These are phyloP conservation scores for Eupithecia insigniata DNA, from an alignment of 2,888 invertebrate genomes.

Conservation along the genomic window DNA sequence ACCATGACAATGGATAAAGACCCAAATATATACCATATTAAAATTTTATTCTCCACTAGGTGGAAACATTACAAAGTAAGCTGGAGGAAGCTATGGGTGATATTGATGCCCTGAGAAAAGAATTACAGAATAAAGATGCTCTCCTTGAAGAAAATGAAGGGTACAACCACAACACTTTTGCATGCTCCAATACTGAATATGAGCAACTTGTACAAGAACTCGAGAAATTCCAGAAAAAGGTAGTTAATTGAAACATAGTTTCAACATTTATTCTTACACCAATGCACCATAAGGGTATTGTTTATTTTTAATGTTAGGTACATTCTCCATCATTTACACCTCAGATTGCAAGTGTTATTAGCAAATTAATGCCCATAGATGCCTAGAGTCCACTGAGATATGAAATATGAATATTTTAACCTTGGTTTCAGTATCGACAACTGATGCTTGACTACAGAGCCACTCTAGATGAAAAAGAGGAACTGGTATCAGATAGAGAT, in stretches of 20 bases:
- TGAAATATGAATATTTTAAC: background rate
- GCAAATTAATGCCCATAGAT: background rate
- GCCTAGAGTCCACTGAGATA: background rate
- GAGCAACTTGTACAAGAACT: constrained; percentile 88
- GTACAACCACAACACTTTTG: constrained; percentile 46
- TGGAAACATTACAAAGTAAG: constrained; percentile 89
- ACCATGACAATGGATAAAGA: background rate
- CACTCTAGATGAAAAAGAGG: constrained; percentile 93
- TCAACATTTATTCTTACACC: background rate
- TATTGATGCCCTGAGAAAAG: constrained; percentile 85
- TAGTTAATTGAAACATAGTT: constrained; percentile 48
- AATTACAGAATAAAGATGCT: constrained; percentile 64
- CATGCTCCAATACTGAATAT: constrained; percentile 77
- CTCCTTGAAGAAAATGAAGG: constrained; percentile 52
- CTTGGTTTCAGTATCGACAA: constrained; percentile 85
- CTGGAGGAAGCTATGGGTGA: constrained; percentile 89
- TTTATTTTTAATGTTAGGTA: background rate
- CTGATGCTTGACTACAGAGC: constrained; percentile 90
- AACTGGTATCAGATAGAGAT: constrained; percentile 90
- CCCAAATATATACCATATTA: background rate
- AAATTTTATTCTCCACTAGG: constrained; percentile 55
- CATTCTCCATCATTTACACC: background rate
- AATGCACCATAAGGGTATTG: background rate
- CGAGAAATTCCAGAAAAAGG: constrained; percentile 87
- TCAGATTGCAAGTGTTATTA: background rate